phyloP scores from a whole-genome alignment of 2,888 invertebrate species.

The Netelia melanura region DNA sequence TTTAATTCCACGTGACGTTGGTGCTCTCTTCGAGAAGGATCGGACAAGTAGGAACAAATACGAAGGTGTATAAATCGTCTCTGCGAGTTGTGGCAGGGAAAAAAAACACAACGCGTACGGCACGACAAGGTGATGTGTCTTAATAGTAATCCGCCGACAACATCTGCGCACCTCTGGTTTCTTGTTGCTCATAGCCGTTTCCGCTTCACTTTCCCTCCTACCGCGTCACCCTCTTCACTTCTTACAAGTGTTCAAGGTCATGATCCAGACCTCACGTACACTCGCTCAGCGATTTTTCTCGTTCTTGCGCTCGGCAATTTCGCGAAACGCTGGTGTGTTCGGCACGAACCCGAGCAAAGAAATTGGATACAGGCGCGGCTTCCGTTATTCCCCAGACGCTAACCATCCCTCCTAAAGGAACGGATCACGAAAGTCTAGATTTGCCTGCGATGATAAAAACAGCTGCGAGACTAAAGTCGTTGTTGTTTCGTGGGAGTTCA shows the following conservation, averaged over 20 bases:
- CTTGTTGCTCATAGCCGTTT: background rate
- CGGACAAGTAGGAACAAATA: slow-evolving; percentile 79
- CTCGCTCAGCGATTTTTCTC: slow-evolving; percentile 1
- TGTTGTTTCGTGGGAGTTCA: background rate
- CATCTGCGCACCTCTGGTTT: slow-evolving; percentile 69
- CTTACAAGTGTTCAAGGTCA: slow-evolving; percentile 32
- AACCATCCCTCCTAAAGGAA: slow-evolving; percentile 3
- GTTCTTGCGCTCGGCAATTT: slow-evolving; percentile 30
- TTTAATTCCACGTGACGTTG: slow-evolving; percentile 74
- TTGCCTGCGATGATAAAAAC: slow-evolving; percentile 37
- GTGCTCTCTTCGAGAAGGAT: slow-evolving; percentile 69
- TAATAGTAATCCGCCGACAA: slow-evolving; percentile 77
- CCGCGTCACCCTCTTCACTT: background rate
- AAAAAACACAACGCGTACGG: slow-evolving; percentile 51
- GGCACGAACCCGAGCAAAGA: background rate
- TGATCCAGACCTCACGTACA: background rate
- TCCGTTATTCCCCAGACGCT: slow-evolving; percentile 43
- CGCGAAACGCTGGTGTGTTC: slow-evolving; percentile 16
- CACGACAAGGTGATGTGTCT: slow-evolving; percentile 73
- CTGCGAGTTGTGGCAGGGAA: slow-evolving; percentile 49
- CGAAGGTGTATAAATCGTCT: slow-evolving; percentile 55
- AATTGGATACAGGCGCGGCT: background rate
- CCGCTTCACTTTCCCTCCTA: slow-evolving; percentile 1
- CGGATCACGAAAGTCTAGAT: slow-evolving; percentile 4
- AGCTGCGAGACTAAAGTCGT: background rate